Evolutionary conservation across 2,888 invertebrate genomes (phyloP).

Genomic region (Aelia acuminata): DNA sequence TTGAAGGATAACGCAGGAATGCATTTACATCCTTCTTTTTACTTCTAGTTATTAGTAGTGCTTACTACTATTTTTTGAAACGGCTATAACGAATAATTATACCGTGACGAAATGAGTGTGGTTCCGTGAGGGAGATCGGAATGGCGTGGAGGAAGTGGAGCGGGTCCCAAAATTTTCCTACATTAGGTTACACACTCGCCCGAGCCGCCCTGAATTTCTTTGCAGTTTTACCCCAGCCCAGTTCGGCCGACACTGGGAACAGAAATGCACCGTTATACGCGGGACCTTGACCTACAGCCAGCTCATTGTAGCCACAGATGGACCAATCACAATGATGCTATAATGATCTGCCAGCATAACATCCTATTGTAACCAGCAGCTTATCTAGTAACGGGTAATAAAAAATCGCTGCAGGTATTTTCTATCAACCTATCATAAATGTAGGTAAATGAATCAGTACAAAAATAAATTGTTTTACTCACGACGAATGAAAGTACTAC

Average conservation of each 20-base stretch:
- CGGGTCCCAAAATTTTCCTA: background rate
- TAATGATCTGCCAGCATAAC: background rate
- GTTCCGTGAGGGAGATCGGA: background rate
- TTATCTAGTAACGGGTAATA: background rate
- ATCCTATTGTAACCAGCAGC: background rate
- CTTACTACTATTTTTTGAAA: background rate
- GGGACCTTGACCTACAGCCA: constrained; percentile 28
- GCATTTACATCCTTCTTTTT: too few relatives aligned
- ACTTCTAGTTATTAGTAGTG: too few relatives aligned
- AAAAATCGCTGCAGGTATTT: background rate
- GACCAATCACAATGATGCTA: background rate
- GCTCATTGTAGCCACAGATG: background rate
- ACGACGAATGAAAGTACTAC: too few relatives aligned
- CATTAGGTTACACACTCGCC: background rate
- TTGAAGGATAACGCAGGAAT: too few relatives aligned
- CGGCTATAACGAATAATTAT: background rate
- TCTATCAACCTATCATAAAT: background rate
- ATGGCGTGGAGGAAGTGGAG: constrained; percentile 18
- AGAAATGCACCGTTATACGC: constrained; percentile 3
- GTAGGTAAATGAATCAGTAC: too few relatives aligned
- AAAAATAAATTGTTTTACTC: too few relatives aligned
- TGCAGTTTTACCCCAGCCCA: background rate
- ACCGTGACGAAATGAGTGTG: background rate
- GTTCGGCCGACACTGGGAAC: background rate
- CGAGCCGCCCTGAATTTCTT: background rate